Conservation (phyloP, 2,113 vertebrate species). For the Chionomys nivalis region DNA sequence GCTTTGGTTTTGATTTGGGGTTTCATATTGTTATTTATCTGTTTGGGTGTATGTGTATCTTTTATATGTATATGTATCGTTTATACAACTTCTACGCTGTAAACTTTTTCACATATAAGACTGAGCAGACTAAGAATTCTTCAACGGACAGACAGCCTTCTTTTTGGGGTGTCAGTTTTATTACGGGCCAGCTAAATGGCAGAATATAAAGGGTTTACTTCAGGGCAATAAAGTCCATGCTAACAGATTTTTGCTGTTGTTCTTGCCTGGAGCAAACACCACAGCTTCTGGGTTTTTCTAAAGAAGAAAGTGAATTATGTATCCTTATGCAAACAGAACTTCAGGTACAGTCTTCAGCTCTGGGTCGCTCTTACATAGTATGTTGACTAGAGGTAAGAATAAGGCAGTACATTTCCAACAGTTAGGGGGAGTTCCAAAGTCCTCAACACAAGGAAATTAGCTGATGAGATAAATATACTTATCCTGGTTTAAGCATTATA, state of each 20-base stretch:
- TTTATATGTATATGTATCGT: too few relatives aligned
- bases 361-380: rapidly evolving
- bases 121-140: background rate
- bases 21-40: too few relatives aligned
- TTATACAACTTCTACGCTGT: background rate
- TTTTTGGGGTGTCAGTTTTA: background rate
- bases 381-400: background rate
- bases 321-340: constrained; percentile 14
- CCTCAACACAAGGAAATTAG: background rate
- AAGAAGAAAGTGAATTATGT: constrained; percentile 20
- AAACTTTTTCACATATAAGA: background rate
- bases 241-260: constrained; percentile 17
- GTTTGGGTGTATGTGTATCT: background rate
- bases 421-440: background rate
- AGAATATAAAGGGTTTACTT: background rate
- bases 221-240: background rate
- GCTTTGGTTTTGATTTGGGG: background rate
- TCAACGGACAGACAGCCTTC: constrained; percentile 28
- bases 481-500: background rate
- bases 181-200: background rate
- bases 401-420: background rate
- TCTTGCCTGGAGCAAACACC: constrained; percentile 49
- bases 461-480: background rate
- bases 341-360: constrained; percentile 39
- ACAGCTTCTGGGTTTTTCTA: constrained; percentile 16